phyloP scores from a whole-genome alignment of 2,888 invertebrate species.

The Limenitis camilla region DNA sequence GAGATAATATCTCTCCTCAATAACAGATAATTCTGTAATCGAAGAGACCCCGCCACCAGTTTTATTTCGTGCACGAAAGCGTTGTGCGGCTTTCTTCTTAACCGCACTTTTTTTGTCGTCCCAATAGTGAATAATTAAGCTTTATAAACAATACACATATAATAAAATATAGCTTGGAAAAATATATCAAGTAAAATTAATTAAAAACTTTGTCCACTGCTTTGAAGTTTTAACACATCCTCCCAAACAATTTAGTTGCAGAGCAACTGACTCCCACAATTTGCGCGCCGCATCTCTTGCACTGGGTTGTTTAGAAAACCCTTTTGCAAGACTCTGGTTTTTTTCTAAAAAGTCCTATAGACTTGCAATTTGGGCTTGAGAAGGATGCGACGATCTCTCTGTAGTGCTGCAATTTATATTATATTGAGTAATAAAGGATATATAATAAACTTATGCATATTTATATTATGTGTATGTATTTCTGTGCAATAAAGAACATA shows the following conservation, averaged over 20 bases:
- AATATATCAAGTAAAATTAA: too few relatives aligned
- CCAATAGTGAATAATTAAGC: constrained; percentile 1
- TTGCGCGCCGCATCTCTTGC: background rate
- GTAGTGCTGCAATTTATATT: too few relatives aligned
- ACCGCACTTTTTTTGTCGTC: constrained; percentile 6
- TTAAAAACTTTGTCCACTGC: constrained; percentile 3
- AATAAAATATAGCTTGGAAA: too few relatives aligned
- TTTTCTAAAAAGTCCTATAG: background rate
- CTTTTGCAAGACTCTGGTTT: background rate
- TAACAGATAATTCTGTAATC: background rate
- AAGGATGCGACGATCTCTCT: background rate
- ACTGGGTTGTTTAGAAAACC: background rate
- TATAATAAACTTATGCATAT: too few relatives aligned
- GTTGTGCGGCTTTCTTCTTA: constrained; percentile 1
- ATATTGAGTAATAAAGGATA: too few relatives aligned
- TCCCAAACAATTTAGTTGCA: background rate
- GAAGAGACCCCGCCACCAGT: constrained; percentile 4
- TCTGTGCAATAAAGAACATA: too few relatives aligned
- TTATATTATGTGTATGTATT: too few relatives aligned
- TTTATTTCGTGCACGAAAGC: background rate
- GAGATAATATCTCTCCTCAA: background rate
- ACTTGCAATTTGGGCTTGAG: background rate
- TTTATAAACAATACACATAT: background rate
- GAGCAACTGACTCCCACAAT: background rate
- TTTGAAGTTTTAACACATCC: constrained; percentile 1